These are phyloP conservation scores for Oncorhynchus masou DNA, from an alignment of 2,113 vertebrate genomes.

Conservation along the genomic window DNA sequence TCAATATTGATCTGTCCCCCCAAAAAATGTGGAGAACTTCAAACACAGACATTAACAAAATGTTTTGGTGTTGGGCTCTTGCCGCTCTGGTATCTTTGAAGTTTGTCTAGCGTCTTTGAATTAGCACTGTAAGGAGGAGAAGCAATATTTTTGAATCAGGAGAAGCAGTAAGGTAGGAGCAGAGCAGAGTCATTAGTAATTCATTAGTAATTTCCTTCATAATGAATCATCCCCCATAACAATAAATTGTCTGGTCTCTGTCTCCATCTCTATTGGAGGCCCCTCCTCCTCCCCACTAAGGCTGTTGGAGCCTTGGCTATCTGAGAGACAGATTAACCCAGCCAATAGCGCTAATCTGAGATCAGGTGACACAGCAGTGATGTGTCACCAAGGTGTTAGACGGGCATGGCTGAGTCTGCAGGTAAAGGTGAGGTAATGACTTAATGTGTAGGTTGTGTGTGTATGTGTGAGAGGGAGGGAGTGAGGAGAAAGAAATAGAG, in stretches of 20 bases:
- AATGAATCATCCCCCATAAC: too few relatives aligned
- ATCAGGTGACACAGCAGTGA: conserved; percentile 33
- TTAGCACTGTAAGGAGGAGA: not conserved
- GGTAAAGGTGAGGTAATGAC: not conserved
- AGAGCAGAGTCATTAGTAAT: not conserved
- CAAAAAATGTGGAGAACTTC: not conserved
- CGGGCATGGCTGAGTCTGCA: not conserved
- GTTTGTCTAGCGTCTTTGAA: not conserved
- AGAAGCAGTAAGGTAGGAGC: not conserved
- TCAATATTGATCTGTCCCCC: conserved; percentile 26
- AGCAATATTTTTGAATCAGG: not conserved
- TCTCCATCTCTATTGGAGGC: not conserved
- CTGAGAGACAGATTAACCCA: conserved; percentile 35
- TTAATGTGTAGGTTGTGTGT: too few relatives aligned
- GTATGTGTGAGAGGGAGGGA: too few relatives aligned
- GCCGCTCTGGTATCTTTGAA: not conserved
- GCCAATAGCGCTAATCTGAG: conserved; percentile 27
- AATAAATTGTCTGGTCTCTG: too few relatives aligned
- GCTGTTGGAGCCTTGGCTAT: conserved; percentile 29
- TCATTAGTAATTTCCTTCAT: not conserved
- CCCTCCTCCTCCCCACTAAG: not conserved
- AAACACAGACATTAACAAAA: conserved; percentile 3
- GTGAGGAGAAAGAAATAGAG: too few relatives aligned
- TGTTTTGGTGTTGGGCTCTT: not conserved
- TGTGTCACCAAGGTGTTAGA: conserved; percentile 14